Base-by-base conservation (phyloP, 2,888 invertebrate species). In the Mythimna impura region DNA sequence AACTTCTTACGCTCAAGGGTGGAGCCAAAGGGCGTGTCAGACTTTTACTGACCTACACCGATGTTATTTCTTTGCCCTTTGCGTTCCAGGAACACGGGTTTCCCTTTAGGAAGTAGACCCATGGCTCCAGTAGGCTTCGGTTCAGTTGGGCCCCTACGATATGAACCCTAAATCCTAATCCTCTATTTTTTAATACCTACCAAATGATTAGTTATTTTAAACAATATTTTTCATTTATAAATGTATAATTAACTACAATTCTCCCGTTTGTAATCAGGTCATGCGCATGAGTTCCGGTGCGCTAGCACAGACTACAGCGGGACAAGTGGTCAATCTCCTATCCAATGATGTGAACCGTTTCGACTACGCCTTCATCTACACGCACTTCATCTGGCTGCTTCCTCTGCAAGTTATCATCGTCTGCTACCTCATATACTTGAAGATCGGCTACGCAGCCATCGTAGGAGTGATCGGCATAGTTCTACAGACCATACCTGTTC, bases 331-430 rank as follows among this genome's bases (percentile, higher is more conserved):
- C 20, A 99, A 99, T 94, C 96, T 99, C 8, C 96, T 99, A 69
- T 99, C 99, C 8, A 99, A 99, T 89, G 99, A 99, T 92, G 99
- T 99, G 14, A 98, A 98, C 92, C 97, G 99, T 57, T 98, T 99
- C 89, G 99, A 99, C 92, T 97, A 98, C 92, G 97, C 98, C 6
- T 97, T 98, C 76, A 97, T 98, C 71, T 98, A 97, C 91, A 96
- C 98, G 12, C 98, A 99, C 92, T 99, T 98, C 94, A 97, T 99
- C 90, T 99, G 99, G 98, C 97, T 99, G 50, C 97, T 98, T 80
- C 99, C 99, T 0, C 89, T 98, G 12, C 97, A 97, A 91, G 96
- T 97, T 74, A 83, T 95, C 47, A 82, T 96, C 50, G 98, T 99
- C 34, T 97, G 98, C 78, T 98, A 97, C 88, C 97, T 99, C 80